These are phyloP conservation scores for Drosophila monieri DNA, from an alignment of 2,888 invertebrate species.

Conservation along the genomic window DNA sequence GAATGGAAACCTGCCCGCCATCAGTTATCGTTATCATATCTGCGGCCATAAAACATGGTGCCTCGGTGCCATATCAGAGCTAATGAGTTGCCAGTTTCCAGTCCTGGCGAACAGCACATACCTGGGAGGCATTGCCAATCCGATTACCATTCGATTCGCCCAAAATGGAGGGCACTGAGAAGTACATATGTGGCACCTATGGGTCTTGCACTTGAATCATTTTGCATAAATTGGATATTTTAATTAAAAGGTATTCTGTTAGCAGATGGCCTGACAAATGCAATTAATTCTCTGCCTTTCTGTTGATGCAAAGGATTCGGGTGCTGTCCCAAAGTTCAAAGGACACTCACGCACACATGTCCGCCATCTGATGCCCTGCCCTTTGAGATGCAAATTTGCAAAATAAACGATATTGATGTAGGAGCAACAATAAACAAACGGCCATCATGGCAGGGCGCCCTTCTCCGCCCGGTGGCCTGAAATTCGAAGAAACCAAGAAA, in stretches of 20 bases:
- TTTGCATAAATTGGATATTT: constrained; percentile 29
- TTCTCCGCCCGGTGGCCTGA: constrained; percentile 17
- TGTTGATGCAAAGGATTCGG: constrained; percentile 36
- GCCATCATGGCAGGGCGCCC: constrained; percentile 5
- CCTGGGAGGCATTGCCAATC: constrained; percentile 36
- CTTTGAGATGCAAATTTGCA: constrained; percentile 46
- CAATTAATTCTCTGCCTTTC: constrained; percentile 60
- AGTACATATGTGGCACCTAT: not conserved
- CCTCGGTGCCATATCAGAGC: constrained; percentile 1
- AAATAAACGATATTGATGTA: constrained; percentile 47
- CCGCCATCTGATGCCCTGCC: constrained; percentile 34
- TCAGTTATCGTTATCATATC: constrained; percentile 28
- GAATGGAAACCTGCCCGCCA: constrained; percentile 3
- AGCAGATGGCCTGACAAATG: constrained; percentile 13
- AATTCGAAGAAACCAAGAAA: constrained; percentile 43
- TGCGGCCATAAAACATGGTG: constrained; percentile 10
- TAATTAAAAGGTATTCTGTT: constrained; percentile 14
- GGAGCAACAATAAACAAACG: constrained; percentile 43
- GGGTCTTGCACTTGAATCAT: constrained; percentile 48
- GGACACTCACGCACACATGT: constrained; percentile 8
- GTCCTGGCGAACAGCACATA: constrained; percentile 9
- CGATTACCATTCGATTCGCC: constrained; percentile 28
- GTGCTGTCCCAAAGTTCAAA: constrained; percentile 36
- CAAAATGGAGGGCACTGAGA: constrained; percentile 17
- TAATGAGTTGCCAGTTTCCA: constrained; percentile 2